Percentiles rank a stretch among this genome's conserved stretches.
These are phyloP conservation scores for Hypomecis atomaria DNA, from an alignment of 2,888 invertebrate species.

Conservation along the genomic window DNA sequence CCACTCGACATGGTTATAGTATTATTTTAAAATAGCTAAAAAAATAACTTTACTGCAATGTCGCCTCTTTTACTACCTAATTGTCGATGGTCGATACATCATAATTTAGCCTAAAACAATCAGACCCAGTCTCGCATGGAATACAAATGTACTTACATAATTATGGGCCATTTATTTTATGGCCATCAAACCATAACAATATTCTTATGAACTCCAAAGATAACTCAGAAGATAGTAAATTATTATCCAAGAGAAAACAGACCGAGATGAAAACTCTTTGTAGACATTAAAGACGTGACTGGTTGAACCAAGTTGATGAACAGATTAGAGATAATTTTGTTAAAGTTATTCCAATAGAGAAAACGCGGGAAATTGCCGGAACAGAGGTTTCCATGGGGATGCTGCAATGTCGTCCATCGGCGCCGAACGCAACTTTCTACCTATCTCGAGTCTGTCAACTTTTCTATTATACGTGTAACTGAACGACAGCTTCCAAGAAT, in stretches of 20 bases:
- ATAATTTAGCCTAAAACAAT: neutral
- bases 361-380: conserved; percentile 38
- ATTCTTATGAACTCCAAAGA: conserved; percentile 4
- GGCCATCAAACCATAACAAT: neutral
- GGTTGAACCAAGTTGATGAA: conserved; percentile 31
- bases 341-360: conserved; percentile 38
- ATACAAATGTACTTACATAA: neutral
- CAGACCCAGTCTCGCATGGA: neutral
- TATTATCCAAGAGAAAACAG: conserved; percentile 27
- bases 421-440: conserved; percentile 37
- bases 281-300: conserved; percentile 33
- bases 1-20: no score
- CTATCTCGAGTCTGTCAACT: conserved; percentile 22
- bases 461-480: conserved; percentile 33
- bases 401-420: conserved; percentile 21
- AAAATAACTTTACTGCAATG: no score
- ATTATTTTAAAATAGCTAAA: no score
- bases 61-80: no score
- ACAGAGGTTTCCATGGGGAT: conserved; percentile 28
- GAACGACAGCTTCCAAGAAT: conserved; percentile 23
- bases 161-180: neutral
- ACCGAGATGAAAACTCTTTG: conserved; percentile 23
- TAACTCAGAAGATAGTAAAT: conserved; percentile 22
- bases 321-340: conserved; percentile 31
- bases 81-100: neutral